phyloP scores from a whole-genome alignment of 1,140 invertebrate genomes.

The Aphidius gifuensis region DNA sequence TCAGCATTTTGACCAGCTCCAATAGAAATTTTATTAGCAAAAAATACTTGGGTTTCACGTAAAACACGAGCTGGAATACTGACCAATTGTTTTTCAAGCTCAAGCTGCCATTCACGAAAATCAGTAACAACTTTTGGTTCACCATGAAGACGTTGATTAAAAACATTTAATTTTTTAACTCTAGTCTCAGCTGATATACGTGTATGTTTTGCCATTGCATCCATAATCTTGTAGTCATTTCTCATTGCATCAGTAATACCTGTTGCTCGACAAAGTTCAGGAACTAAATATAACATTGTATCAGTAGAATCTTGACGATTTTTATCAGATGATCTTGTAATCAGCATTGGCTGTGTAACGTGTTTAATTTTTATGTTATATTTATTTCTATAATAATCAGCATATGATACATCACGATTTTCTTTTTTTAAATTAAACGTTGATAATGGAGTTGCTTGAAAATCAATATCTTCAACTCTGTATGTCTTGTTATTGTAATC shows the following conservation, averaged over 20 bases:
- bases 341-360: constrained; percentile 61
- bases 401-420: constrained; percentile 61
- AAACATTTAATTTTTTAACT: constrained; percentile 60
- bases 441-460: constrained; percentile 63
- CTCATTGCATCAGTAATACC: constrained; percentile 60
- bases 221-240: constrained; percentile 62
- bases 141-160: constrained; percentile 58
- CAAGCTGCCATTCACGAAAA: constrained; percentile 62
- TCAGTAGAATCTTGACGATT: constrained; percentile 61
- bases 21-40: constrained; percentile 39
- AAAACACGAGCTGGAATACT: constrained; percentile 46
- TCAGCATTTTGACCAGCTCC: constrained; percentile 51
- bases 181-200: constrained; percentile 61
- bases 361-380: constrained; percentile 62
- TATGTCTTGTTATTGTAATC: constrained; percentile 75
- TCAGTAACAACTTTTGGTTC: constrained; percentile 58
- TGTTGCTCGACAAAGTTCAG: constrained; percentile 72
- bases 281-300: constrained; percentile 66
- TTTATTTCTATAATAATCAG: constrained; percentile 76
- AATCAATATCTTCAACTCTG: constrained; percentile 78
- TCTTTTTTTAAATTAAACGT: constrained; percentile 62
- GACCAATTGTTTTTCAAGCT: constrained; percentile 58
- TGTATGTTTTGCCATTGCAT: constrained; percentile 61
- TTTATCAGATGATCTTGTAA: constrained; percentile 60
- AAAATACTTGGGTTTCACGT: constrained; percentile 53